Conservation (phyloP, 2,888 invertebrate species). For the Papilio demoleus region DNA sequence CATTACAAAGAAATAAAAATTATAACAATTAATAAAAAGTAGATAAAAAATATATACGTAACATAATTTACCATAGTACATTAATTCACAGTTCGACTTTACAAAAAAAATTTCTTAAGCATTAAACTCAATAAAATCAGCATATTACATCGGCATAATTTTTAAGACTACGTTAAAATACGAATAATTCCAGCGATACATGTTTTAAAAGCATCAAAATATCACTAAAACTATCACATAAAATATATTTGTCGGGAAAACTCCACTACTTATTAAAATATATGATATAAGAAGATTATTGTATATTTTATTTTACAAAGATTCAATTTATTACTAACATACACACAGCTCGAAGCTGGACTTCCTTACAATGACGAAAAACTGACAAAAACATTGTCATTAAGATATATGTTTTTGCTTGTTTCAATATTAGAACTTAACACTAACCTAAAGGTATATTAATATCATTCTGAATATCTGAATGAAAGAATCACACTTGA, state of each 20-base stretch:
- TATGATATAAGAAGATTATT: conserved; percentile 42
- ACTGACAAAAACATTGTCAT: not conserved
- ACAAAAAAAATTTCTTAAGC: not conserved
- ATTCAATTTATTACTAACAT: conserved; percentile 73
- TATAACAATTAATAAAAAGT: not conserved
- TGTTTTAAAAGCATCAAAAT: conserved; percentile 61
- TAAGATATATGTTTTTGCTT: not conserved
- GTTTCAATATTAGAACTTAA: not conserved
- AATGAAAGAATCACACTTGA: conserved; percentile 36
- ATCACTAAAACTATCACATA: conserved; percentile 70
- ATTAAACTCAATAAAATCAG: not conserved
- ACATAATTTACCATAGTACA: too few relatives aligned
- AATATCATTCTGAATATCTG: conserved; percentile 41
- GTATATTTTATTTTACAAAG: conserved; percentile 65
- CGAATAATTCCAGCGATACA: conserved; percentile 28
- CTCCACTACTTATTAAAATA: conserved; percentile 50
- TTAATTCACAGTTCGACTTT: too few relatives aligned
- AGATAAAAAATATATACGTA: not conserved
- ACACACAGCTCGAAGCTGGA: conserved; percentile 68
- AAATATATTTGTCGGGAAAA: conserved; percentile 49
- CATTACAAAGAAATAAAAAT: not conserved
- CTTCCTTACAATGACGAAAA: conserved; percentile 34
- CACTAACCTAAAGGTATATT: conserved; percentile 37
- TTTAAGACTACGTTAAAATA: not conserved
- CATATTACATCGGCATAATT: not conserved